phyloP scores from a whole-genome alignment of 2,888 invertebrate species.

The Coenonympha arcania region DNA sequence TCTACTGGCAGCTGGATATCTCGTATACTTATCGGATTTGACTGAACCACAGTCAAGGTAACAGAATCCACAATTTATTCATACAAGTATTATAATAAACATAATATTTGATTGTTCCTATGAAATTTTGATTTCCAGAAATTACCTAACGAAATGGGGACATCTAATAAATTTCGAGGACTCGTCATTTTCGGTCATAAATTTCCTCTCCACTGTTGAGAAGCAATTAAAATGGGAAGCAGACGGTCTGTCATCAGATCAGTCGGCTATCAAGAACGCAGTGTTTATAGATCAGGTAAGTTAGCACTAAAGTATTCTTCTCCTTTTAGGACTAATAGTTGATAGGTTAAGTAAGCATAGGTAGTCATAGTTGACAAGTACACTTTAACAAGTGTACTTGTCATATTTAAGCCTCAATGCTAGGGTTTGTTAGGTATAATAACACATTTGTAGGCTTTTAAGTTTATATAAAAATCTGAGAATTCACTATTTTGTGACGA shows the following conservation, averaged over 20 bases:
- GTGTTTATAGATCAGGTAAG: conserved; percentile 82
- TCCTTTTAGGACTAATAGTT: no score
- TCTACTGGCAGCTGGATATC: conserved; percentile 83
- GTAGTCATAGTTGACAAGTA: background rate
- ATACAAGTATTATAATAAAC: background rate
- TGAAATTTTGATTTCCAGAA: conserved; percentile 38
- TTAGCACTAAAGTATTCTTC: background rate
- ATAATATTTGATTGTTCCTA: background rate
- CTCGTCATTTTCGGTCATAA: conserved; percentile 52
- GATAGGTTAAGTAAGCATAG: no score
- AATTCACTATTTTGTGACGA: no score
- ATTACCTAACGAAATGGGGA: conserved; percentile 65
- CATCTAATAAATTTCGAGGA: conserved; percentile 59
- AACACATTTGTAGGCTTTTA: no score
- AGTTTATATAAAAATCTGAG: no score
- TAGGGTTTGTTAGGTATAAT: no score
- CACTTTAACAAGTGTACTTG: no score
- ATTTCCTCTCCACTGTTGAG: conserved; percentile 56
- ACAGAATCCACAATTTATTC: background rate
- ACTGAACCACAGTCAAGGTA: conserved; percentile 80
- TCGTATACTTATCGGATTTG: conserved; percentile 81
- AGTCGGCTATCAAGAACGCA: conserved; percentile 86
- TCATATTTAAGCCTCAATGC: no score
- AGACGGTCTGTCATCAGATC: conserved; percentile 86
- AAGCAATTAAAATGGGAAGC: conserved; percentile 89